Percentiles rank a stretch among this genome's conserved stretches.
These are phyloP conservation scores for Diadegma fenestrale DNA, from an alignment of 2,888 invertebrate species.

Conservation along the genomic window DNA sequence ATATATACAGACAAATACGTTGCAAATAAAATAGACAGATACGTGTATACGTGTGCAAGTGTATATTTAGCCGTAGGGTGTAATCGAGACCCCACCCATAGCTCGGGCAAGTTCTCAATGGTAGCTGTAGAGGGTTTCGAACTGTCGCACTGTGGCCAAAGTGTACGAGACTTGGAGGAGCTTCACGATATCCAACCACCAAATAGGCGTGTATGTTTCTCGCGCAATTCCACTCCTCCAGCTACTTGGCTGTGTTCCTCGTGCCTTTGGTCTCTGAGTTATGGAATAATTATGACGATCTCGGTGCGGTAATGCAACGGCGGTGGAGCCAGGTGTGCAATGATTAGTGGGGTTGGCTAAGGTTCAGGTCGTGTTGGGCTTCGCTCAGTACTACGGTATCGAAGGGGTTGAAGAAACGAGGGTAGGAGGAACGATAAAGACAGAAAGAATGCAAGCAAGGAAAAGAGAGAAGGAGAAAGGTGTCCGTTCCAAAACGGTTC, in stretches of 20 bases:
- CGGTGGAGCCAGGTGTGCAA: slow-evolving; percentile 74
- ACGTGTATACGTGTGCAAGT: not conserved
- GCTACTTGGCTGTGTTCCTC: not conserved
- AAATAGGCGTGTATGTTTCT: slow-evolving; percentile 64
- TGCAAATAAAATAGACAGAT: slow-evolving; percentile 1
- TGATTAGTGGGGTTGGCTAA: slow-evolving; percentile 75
- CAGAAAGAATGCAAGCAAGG: slow-evolving; percentile 33
- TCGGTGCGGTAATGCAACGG: slow-evolving; percentile 70
- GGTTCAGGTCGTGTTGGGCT: slow-evolving; percentile 70
- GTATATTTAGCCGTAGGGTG: slow-evolving; percentile 51
- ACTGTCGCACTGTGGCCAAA: slow-evolving; percentile 13
- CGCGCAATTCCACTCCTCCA: slow-evolving; percentile 47
- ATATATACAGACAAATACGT: not conserved
- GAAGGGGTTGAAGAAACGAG: slow-evolving; percentile 46
- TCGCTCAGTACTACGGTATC: slow-evolving; percentile 48
- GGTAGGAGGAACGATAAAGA: slow-evolving; percentile 48
- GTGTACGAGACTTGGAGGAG: slow-evolving; percentile 52
- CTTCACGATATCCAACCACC: slow-evolving; percentile 22
- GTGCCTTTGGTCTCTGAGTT: slow-evolving; percentile 55
- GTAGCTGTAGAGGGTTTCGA: slow-evolving; percentile 22
- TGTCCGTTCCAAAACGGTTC: slow-evolving; percentile 27
- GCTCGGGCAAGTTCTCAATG: slow-evolving; percentile 27
- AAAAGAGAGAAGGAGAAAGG: not conserved
- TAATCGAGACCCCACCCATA: slow-evolving; percentile 46
- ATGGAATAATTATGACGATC: slow-evolving; percentile 76